Conservation (phyloP, 2,888 invertebrate species). For the Ormyrus rosae region DNA sequence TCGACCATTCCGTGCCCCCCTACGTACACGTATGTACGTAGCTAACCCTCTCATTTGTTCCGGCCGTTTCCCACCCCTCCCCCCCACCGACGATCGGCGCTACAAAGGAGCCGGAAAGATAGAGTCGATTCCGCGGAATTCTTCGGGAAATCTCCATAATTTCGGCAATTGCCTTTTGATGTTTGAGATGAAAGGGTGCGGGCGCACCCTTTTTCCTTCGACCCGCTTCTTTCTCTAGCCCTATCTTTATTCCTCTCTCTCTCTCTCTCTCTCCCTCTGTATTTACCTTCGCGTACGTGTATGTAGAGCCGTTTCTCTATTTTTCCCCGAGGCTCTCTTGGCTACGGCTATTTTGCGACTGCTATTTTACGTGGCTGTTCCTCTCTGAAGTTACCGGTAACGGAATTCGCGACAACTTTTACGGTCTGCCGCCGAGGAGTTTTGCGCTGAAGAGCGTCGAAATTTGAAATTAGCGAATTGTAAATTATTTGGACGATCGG, state of each 20-base stretch:
- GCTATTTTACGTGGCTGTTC: constrained; percentile 10
- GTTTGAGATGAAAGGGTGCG: constrained; percentile 72
- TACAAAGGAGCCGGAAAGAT: constrained; percentile 42
- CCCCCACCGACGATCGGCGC: constrained; percentile 60
- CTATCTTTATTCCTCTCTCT: constrained; percentile 48
- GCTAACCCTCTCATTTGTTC: constrained; percentile 65
- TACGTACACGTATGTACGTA: neutral
- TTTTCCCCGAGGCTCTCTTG: constrained; percentile 16
- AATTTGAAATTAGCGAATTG: no score
- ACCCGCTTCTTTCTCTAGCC: constrained; percentile 48
- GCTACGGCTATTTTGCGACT: neutral
- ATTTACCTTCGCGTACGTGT: neutral
- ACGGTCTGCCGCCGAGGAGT: neutral
- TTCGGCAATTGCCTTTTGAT: constrained; percentile 74
- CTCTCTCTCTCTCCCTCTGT: constrained; percentile 30
- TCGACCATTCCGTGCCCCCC: neutral
- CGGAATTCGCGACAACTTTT: neutral
- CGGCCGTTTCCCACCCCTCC: constrained; percentile 51
- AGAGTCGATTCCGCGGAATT: constrained; percentile 67
- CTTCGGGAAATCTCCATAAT: constrained; percentile 73
- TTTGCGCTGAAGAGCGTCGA: neutral
- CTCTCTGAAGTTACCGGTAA: neutral
- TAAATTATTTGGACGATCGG: no score
- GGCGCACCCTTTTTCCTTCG: constrained; percentile 21
- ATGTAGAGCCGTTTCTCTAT: constrained; percentile 20